Evolutionary conservation across 1,140 invertebrate species (phyloP), one percentile per base, ranked within the genome.

Genomic region (Pinna nobilis): DNA sequence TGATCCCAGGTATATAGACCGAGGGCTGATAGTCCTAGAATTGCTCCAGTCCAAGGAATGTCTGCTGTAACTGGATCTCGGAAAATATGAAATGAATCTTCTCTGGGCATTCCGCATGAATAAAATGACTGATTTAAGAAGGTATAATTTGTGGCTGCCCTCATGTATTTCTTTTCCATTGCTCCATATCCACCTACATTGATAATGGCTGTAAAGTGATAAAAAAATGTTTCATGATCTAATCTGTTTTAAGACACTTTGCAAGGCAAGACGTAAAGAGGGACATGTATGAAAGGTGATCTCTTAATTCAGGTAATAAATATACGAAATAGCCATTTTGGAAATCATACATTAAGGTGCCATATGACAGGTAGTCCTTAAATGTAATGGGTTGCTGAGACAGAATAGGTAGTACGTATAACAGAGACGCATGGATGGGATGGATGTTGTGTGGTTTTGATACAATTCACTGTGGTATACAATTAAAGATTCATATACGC

Each of bases 1-100:
- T 90, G 90, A 74, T 91, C 92, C 91, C 91, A 92, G 66, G 91
- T 91, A 90, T 91, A 92, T 39, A 91, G 83, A 7, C 89, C 88
- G 5, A 89, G 88, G 35, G 91, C 88, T 3, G 90, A 90, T 9
- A 92, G 78, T 7, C 91, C 91, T 72, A 91, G 88, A 23, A 89
- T 75, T 59, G 91, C 87, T 3, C 91, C 91, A 3, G 91, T 87
- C 91, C 91, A 92, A 0, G 91, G 91, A 15, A 91, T 84, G 68
- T 87, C 84, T 55, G 90, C 90, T 0, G 86, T 84, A 0, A 83
- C 72, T 2, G 85, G 72, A 41, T 86, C 79, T 18, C 90, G 82
- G 70, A 91, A 89, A n/a, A 92, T 86, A 72, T 91, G 87, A 82
- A 91, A 87, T 3, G 90, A 80, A 77, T 91, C 89, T 13, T 78